These are phyloP conservation scores for Sialis lutaria DNA, from an alignment of 2,888 invertebrate genomes.

Conservation along the genomic window DNA sequence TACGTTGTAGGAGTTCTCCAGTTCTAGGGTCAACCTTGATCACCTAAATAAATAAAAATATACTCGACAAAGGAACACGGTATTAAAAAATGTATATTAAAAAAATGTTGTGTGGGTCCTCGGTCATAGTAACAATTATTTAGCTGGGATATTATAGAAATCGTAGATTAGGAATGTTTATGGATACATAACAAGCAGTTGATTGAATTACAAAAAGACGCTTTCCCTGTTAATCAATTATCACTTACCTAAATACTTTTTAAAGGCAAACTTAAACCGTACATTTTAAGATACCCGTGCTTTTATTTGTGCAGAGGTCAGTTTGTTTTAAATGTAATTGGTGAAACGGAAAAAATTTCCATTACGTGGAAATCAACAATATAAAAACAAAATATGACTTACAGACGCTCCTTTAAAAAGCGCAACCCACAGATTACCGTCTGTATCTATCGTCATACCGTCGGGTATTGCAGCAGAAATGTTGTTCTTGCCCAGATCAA, in stretches of 20 bases:
- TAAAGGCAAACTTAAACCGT: no score
- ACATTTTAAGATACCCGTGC: not conserved
- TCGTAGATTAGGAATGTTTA: no score
- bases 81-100: no score
- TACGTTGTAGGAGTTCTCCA: constrained; percentile 25
- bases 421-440: constrained; percentile 65
- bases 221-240: no score
- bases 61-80: not conserved
- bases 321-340: not conserved
- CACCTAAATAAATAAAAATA: constrained; percentile 20
- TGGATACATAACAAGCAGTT: no score
- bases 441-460: constrained; percentile 64
- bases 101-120: no score
- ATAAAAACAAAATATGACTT: constrained; percentile 15
- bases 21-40: constrained; percentile 29
- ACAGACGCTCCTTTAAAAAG: constrained; percentile 45
- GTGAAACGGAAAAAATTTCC: not conserved
- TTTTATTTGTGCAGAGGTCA: not conserved
- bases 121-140: no score
- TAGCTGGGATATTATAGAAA: no score
- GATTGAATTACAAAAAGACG: no score
- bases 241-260: no score
- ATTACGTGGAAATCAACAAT: not conserved
- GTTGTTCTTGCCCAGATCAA: constrained; percentile 36
- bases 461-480: constrained; percentile 39